phyloP scores from a whole-genome alignment of 64 coral and sea anemone genomes.

The Dendronephthya gigantea region DNA sequence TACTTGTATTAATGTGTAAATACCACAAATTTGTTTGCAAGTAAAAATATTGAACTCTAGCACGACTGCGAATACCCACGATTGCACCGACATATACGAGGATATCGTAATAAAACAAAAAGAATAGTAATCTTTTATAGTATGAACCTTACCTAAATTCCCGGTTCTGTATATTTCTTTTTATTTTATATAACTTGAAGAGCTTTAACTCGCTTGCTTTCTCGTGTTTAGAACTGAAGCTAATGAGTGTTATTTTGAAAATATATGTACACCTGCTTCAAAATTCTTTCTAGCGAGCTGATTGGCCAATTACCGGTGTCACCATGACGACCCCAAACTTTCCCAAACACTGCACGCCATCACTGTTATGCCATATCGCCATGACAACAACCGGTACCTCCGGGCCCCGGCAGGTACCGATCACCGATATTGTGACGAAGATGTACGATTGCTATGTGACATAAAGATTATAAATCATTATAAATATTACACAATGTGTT shows the following conservation, averaged over 20 bases:
- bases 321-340: slow-evolving; percentile 6
- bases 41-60: too few relatives aligned
- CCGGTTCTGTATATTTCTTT: background rate
- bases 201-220: background rate
- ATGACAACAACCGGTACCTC: background rate
- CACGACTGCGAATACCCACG: too few relatives aligned
- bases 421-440: background rate
- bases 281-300: background rate
- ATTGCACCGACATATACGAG: too few relatives aligned
- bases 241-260: background rate
- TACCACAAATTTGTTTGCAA: too few relatives aligned
- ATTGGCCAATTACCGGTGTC: background rate
- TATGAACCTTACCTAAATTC: background rate
- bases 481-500: too few relatives aligned
- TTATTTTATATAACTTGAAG: background rate
- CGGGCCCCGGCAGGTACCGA: background rate
- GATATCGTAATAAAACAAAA: background rate
- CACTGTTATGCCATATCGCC: background rate
- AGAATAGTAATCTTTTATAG: background rate
- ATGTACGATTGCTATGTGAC: too few relatives aligned
- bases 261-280: slow-evolving; percentile 1
- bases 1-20: too few relatives aligned
- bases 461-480: too few relatives aligned
- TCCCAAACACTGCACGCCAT: too few relatives aligned
- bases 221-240: background rate